Conservation (phyloP, 1,140 invertebrate species). For the Drosophila sucinea region DNA sequence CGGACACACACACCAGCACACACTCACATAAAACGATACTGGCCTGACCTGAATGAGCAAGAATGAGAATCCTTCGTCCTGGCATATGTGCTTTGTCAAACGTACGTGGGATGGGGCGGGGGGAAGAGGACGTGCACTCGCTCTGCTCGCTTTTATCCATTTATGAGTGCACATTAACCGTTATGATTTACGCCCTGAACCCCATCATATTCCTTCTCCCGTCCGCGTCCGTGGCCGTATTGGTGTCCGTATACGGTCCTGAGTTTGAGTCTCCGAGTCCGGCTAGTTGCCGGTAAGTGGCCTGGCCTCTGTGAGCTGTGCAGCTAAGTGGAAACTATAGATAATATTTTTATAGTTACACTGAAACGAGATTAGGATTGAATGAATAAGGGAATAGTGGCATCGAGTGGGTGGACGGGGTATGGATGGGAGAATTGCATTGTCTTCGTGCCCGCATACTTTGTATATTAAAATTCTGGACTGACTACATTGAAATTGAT, state of each 20-base stretch:
- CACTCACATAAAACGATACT: slow-evolving; percentile 35
- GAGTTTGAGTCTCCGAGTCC: background rate
- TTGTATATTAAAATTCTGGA: slow-evolving; percentile 73
- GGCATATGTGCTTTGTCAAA: slow-evolving; percentile 41
- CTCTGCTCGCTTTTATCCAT: slow-evolving; percentile 60
- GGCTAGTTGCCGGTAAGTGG: slow-evolving; percentile 55
- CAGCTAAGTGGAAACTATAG: slow-evolving; percentile 82
- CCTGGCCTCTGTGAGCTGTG: slow-evolving; percentile 45
- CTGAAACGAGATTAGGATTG: slow-evolving; percentile 37
- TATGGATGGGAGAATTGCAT: background rate
- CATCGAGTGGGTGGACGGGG: slow-evolving; percentile 3
- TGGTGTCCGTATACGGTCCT: background rate
- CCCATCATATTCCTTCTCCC: background rate
- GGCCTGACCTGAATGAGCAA: slow-evolving; percentile 54
- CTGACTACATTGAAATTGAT: slow-evolving; percentile 68
- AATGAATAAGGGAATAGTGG: slow-evolving; percentile 30
- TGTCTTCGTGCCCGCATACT: slow-evolving; percentile 40
- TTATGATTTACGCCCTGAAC: slow-evolving; percentile 69
- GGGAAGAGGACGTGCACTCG: background rate
- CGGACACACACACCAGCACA: slow-evolving; percentile 32
- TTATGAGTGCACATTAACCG: slow-evolving; percentile 77
- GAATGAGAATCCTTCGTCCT: slow-evolving; percentile 20
- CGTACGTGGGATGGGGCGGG: no score
- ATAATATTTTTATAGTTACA: slow-evolving; percentile 80
- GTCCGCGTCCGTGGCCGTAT: slow-evolving; percentile 2